Evolutionary conservation across 1,140 invertebrate genomes (phyloP), one percentile per base, ranked within the genome.

Genomic region (Lordiphosa collinella): DNA sequence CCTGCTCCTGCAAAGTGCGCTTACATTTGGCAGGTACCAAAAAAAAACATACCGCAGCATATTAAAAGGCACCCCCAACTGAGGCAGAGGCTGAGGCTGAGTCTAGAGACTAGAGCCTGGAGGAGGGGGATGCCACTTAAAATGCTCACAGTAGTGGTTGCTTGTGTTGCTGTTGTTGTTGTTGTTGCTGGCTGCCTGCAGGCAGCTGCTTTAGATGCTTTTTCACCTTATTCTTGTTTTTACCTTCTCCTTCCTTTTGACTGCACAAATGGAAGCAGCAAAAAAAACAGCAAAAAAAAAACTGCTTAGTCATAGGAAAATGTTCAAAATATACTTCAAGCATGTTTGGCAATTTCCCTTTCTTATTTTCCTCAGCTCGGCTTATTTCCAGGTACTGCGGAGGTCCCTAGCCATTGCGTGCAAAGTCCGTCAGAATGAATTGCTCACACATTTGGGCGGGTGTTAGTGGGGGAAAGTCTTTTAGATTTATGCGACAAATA

Each of bases 181-280:
- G 38, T 40, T 43, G 18, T 22, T 22, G 44, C 2, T 32, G 13
- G 12, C 22, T 44, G 41, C 41, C 41, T 44, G 41, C 41, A 44
- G 41, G 11, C 41, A 44, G 41, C 18, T 44, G 41, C 47, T 63
- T 40, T 56, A 35, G 32, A 35, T 16, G n/a, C 14, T 32, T 41
- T 38, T 22, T 31, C 7, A 31, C 16, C 34, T 36, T 60, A 16
- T 44, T 41, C 18, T 22, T 48, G 44, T n/a, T 25, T 62, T 43
- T 14, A 14, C 38, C 9, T 38, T 35, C 35, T 31, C 53, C 41
- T 68, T 60, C 54, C 52, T 53, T 68, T 68, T 68, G 65, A 49
- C 55, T 60, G 64, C 65, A 49, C 65, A 68, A 65, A 68, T 55
- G 47, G 47, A 36, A 50, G 47, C 34, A 37, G 47, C 47, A 50